Evolutionary conservation across 2,888 invertebrate genomes (phyloP), one percentile per base, ranked within the genome.

Genomic region (Nebria salina): DNA sequence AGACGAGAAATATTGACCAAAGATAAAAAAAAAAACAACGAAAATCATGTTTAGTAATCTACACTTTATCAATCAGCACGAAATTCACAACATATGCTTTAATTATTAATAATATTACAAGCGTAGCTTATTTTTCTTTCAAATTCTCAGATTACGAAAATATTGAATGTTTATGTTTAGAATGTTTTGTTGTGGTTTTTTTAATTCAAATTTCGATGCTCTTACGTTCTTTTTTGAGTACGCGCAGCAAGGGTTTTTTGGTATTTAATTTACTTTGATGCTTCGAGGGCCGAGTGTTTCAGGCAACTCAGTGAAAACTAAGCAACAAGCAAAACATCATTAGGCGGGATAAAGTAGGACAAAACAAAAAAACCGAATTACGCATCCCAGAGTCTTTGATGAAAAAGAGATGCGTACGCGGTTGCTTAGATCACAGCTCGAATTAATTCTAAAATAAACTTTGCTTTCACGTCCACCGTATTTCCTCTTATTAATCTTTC

Each of bases 401-500:
- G 80, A 68, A 72, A 73, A 66, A 64, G 66, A 66, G 42, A 20
- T 68, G 26, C 66, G 75, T 54, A 75, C 75, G 70, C 75, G 34
- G 34, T 34, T 34, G 34, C 34, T 5, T 34, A 2, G 75, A 79
- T 79, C 79, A 81, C 75, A 54, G 54, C 42, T 64, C 72, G 80
- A 81, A 81, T 75, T 75, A 70, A 81, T 81, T 70, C 75, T 76
- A 76, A 20, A 81, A 81, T 81, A 81, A 81, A 81, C 75, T 81
- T 75, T 81, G 80, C 75, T 75, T 79, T 79, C 74, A 74, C 77
- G 79, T 73, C 34, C 34, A 8, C 70, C 15, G 26, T 11, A 26
- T 34, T 70, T 70, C 34, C 2, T 34, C 70, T 70, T 70, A 70
- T 70, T 70, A 70, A 70, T 70, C 70, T 64, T 73, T 75, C 41